Evolutionary conservation across 2,888 invertebrate genomes (phyloP), one percentile per base, ranked within the genome.

Genomic region (Aporophyla nigra): DNA sequence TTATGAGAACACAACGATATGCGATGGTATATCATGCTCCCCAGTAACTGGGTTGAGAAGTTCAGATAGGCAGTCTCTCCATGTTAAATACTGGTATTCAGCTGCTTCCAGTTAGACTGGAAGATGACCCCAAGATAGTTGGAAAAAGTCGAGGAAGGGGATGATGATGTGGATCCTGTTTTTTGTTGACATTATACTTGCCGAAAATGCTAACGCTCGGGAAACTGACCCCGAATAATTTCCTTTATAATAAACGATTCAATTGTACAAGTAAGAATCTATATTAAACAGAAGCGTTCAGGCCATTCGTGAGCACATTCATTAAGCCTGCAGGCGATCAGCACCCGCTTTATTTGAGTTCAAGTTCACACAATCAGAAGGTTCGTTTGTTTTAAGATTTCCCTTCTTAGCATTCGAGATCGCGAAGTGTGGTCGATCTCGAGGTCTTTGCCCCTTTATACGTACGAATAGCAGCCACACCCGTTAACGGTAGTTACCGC

Each of bases 401-500:
- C 70, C 75, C 65, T 76, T 78, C 69, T 59, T 78, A 79, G 78
- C 53, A 80, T 84, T 83, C 61, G 77, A 84, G 78, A 84, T 83
- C 51, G 69, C 80, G 62, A 83, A 84, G 90, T 90, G 89, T 90
- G 90, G 91, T 89, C 86, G 89, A 89, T 89, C 86, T 86, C 84
- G 90, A 87, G 94, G 93, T 93, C 94, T 90, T 93, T 94, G 93
- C 92, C 93, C 90, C 88, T 76, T 83, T 86, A 90, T 93, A 94
- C 93, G 93, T 93, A 93, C 94, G 89, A 93, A 93, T 91, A 90
- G 90, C 87, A 86, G 90, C 89, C 94, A 90, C 93, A 91, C 93
- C 93, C 92, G 87, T 93, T 89, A 95, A 94, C 94, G 94, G 94
- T 90, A 92, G 90, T 88, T 85, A 87, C 87, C 90, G 90, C 87